Percentiles rank a stretch among this genome's conserved stretches.
These are phyloP conservation scores for Brachyhypopomus gauderio DNA, from an alignment of 2,113 vertebrate genomes.

Conservation along the genomic window DNA sequence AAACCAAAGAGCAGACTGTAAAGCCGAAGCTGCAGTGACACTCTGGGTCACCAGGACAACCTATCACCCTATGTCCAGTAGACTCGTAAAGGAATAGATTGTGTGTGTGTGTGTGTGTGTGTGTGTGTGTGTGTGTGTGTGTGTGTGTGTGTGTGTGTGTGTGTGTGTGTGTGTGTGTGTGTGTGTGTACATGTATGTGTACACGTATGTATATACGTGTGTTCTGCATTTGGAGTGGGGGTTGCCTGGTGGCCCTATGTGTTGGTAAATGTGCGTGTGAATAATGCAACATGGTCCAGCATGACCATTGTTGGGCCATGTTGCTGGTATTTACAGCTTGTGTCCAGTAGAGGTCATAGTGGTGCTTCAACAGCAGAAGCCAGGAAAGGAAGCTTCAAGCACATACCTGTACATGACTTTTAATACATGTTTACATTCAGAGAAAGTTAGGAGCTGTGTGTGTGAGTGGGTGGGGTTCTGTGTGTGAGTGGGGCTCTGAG, in stretches of 20 bases:
- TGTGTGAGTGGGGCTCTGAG: constrained; percentile 6
- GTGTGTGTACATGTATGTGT: neutral
- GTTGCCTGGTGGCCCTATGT: neutral
- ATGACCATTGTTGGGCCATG: neutral
- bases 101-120: constrained; percentile 9
- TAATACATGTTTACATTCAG: constrained; percentile 62
- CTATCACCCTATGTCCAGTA: neutral
- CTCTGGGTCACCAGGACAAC: no score
- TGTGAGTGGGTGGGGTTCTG: neutral
- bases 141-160: constrained; percentile 12
- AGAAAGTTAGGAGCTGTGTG: neutral
- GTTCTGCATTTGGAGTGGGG: neutral
- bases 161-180: neutral
- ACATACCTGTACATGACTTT: constrained; percentile 58
- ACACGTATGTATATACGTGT: neutral
- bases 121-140: neutral
- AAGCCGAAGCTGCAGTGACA: no score
- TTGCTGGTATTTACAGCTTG: neutral
- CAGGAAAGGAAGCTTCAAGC: constrained; percentile 27
- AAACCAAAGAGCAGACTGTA: constrained; percentile 44
- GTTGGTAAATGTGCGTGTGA: neutral
- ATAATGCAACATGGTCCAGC: neutral
- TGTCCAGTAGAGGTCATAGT: constrained; percentile 12
- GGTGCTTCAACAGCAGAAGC: constrained; percentile 6
- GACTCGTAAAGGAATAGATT: neutral